phyloP scores from a whole-genome alignment of 2,888 invertebrate species.

The Acleris laterana region DNA sequence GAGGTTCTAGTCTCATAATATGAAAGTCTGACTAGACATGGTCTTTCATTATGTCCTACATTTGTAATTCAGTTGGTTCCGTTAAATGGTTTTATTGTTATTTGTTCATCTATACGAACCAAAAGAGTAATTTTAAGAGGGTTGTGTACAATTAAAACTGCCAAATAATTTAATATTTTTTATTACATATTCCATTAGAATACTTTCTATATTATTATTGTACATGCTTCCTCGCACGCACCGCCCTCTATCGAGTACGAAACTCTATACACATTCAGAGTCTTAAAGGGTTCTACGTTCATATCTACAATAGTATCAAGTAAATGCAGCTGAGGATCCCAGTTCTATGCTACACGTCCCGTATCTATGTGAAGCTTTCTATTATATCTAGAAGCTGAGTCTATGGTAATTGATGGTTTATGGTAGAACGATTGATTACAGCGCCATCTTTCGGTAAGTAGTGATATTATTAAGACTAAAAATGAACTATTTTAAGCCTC shows the following conservation, averaged over 20 bases:
- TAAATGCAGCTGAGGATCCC: slow-evolving; percentile 73
- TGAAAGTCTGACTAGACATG: too few species aligned
- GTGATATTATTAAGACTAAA: slow-evolving; percentile 18
- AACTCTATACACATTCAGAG: slow-evolving; percentile 54
- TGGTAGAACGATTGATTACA: slow-evolving; percentile 24
- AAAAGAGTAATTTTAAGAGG: neutral
- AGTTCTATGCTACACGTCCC: slow-evolving; percentile 70
- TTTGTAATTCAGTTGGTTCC: too few species aligned
- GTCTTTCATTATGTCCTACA: too few species aligned
- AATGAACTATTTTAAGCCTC: slow-evolving; percentile 24
- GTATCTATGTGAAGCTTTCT: slow-evolving; percentile 36
- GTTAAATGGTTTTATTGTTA: too few species aligned
- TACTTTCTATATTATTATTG: slow-evolving; percentile 80
- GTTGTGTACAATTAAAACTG: slow-evolving; percentile 34
- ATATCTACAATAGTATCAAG: slow-evolving; percentile 75
- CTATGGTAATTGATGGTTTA: slow-evolving; percentile 50
- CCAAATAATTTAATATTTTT: slow-evolving; percentile 68
- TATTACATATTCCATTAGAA: slow-evolving; percentile 85
- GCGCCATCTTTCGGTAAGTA: slow-evolving; percentile 34
- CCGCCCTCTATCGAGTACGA: slow-evolving; percentile 51
- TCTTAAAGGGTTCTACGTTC: slow-evolving; percentile 63
- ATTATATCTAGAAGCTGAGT: slow-evolving; percentile 66
- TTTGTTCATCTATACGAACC: too few species aligned
- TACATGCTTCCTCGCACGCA: slow-evolving; percentile 69
- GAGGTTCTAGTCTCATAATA: too few species aligned